phyloP scores from a whole-genome alignment of 2,797 vertebrate genomes.

The Dallia pectoralis region DNA sequence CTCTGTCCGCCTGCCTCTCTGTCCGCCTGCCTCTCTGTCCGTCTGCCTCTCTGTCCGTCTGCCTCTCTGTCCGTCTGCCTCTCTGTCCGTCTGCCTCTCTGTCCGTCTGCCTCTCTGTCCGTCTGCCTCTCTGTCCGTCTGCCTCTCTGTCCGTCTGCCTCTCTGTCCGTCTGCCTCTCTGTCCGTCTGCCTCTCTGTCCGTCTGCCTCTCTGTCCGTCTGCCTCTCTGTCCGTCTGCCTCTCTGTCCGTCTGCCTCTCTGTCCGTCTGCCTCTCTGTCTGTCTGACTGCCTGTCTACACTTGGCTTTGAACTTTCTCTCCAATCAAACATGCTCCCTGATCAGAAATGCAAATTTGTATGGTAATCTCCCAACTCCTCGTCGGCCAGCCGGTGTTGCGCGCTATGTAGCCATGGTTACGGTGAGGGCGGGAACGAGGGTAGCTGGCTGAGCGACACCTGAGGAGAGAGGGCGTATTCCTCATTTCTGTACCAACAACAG shows the following conservation, averaged over 20 bases:
- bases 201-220: no score
- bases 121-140: conserved; percentile 12
- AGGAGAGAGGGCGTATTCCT: conserved; percentile 21
- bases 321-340: conserved; percentile 41
- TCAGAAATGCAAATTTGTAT: conserved; percentile 37
- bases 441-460: not conserved
- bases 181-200: conserved; percentile 20
- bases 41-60: conserved; percentile 15
- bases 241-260: conserved; percentile 19
- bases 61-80: not conserved
- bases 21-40: conserved; percentile 5
- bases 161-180: not conserved
- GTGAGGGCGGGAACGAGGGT: conserved; percentile 33
- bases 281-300: conserved; percentile 9
- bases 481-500: conserved; percentile 17
- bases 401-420: conserved; percentile 52
- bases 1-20: not conserved
- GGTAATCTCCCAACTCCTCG: conserved; percentile 44
- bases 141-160: conserved; percentile 8
- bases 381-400: conserved; percentile 27
- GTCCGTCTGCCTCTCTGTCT: not conserved
- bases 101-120: not conserved
- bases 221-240: conserved; percentile 18
- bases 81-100: conserved; percentile 19
- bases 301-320: conserved; percentile 24